Conservation (phyloP, 2,797 vertebrate species). For the Leptatherina wallacei region DNA sequence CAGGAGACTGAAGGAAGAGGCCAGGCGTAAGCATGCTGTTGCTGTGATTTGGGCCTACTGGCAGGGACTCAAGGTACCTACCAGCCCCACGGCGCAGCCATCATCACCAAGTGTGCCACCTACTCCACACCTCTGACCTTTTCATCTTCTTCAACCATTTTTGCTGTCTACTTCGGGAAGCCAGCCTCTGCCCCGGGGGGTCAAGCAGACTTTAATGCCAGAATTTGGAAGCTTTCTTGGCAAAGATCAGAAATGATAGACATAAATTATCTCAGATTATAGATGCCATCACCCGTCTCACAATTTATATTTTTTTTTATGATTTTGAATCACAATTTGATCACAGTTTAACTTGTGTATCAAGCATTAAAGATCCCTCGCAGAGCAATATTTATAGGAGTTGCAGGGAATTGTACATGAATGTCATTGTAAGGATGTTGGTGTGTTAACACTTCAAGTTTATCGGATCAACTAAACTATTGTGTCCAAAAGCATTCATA, state of each 20-base stretch:
- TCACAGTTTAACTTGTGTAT: too few relatives aligned
- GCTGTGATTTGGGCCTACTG: constrained; percentile 99
- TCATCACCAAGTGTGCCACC: constrained; percentile 49
- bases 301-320: too few relatives aligned
- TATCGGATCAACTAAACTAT: too few relatives aligned
- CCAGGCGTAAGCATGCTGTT: constrained; percentile 97
- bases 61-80: constrained; percentile 99
- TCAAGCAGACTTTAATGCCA: neutral
- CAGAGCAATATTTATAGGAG: too few relatives aligned
- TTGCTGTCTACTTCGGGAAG: constrained; percentile 14
- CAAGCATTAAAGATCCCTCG: too few relatives aligned
- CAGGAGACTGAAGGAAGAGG: constrained; percentile 97
- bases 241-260: neutral
- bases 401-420: too few relatives aligned
- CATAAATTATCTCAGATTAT: neutral
- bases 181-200: constrained; percentile 6
- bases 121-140: constrained; percentile 42
- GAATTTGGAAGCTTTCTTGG: neutral
- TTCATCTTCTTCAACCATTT: constrained; percentile 23
- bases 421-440: too few relatives aligned
- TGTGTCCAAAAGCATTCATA: neutral
- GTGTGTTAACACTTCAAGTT: too few relatives aligned
- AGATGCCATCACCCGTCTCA: too few relatives aligned
- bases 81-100: constrained; percentile 57
- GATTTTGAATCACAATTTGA: too few relatives aligned